Evolutionary conservation across 2,888 invertebrate genomes (phyloP).

Genomic region (Drosophila demipolita): DNA sequence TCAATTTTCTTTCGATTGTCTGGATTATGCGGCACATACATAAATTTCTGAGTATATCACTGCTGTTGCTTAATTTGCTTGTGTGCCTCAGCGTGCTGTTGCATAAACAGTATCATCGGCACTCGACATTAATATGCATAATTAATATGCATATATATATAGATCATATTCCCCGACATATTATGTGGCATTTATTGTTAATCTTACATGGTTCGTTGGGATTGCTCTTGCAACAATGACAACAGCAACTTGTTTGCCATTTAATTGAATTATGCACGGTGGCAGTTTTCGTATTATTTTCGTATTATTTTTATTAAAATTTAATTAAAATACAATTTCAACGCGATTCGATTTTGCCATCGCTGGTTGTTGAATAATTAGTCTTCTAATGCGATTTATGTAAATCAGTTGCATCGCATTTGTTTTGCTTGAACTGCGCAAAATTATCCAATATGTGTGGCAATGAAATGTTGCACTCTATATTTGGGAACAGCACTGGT

Average conservation of each 20-base stretch:
- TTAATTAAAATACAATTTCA: slow-evolving; percentile 37
- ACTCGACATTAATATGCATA: slow-evolving; percentile 1
- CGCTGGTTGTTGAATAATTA: slow-evolving; percentile 9
- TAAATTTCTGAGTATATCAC: neutral
- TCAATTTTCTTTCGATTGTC: neutral
- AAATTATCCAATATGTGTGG: neutral
- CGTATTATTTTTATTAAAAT: neutral
- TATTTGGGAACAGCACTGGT: neutral
- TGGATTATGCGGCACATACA: neutral
- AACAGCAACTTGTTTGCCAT: slow-evolving; percentile 34
- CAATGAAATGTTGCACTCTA: neutral
- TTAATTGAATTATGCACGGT: slow-evolving; percentile 40
- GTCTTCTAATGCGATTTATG: slow-evolving; percentile 8
- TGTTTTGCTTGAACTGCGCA: no score
- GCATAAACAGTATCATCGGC: slow-evolving; percentile 12
- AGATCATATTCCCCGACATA: slow-evolving; percentile 18
- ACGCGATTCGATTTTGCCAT: neutral
- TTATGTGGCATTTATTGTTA: slow-evolving; percentile 22
- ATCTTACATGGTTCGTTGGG: slow-evolving; percentile 9
- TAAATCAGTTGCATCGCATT: neutral
- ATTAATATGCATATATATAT: slow-evolving; percentile 21
- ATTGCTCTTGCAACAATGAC: slow-evolving; percentile 7
- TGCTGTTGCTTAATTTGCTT: slow-evolving; percentile 19
- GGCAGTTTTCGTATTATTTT: neutral
- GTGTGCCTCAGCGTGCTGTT: slow-evolving; percentile 20